phyloP scores from a whole-genome alignment of 2,888 invertebrate genomes.

The Melolontha melolontha region DNA sequence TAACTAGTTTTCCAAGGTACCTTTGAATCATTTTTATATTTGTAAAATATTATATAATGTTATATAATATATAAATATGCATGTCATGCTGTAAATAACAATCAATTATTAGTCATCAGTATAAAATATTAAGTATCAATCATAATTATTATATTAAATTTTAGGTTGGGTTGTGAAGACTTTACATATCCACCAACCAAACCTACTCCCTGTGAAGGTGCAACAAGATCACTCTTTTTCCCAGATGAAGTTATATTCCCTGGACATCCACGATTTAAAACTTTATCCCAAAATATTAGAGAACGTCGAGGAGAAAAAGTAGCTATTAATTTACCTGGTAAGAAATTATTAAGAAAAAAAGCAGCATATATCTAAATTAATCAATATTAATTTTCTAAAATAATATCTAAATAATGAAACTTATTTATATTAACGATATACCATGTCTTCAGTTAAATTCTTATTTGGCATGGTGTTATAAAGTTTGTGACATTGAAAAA shows the following conservation, averaged over 20 bases:
- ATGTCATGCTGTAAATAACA: neutral
- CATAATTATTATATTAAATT: too few species aligned
- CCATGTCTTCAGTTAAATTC: too few species aligned
- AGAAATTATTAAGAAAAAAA: constrained; percentile 50
- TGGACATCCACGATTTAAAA: constrained; percentile 96
- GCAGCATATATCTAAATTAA: too few species aligned
- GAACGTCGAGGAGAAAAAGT: constrained; percentile 93
- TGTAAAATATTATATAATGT: constrained; percentile 2
- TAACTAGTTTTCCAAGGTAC: constrained; percentile 94
- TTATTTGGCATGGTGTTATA: too few species aligned
- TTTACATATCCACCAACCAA: constrained; percentile 87
- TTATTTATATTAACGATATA: too few species aligned
- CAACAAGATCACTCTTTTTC: constrained; percentile 89
- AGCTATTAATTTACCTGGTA: constrained; percentile 95
- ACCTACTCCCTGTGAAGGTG: constrained; percentile 78
- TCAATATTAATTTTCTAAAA: too few species aligned
- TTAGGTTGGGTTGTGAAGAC: constrained; percentile 85
- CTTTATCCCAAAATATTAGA: constrained; percentile 93
- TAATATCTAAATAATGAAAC: too few species aligned
- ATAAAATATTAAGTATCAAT: neutral
- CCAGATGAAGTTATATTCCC: constrained; percentile 94
- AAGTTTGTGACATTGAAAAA: too few species aligned
- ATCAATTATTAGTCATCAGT: neutral
- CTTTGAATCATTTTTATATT: neutral
- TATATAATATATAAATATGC: constrained; percentile 7